A percentile compares a stretch with the other conserved stretches of the same genome.
Evolutionary conservation across 1,140 invertebrate genomes (phyloP).

Genomic region (Zaprionus ornatus): DNA sequence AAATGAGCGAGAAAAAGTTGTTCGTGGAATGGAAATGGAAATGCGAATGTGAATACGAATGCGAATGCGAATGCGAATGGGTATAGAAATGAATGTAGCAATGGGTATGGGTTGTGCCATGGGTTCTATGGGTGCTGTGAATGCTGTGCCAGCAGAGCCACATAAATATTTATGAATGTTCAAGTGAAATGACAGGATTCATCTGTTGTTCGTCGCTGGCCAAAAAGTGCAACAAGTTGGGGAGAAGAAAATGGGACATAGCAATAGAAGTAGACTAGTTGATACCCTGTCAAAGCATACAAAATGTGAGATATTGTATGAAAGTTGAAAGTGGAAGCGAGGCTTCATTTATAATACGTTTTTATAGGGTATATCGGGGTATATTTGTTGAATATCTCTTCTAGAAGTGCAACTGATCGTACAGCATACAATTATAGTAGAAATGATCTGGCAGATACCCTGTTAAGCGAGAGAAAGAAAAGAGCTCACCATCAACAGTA

Average conservation of each 20-base stretch:
- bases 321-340: too few relatives aligned
- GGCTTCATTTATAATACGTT: too few relatives aligned
- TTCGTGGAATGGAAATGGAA: constrained; percentile 52
- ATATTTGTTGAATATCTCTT: background rate
- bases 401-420: background rate
- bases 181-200: constrained; percentile 45
- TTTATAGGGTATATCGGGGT: background rate
- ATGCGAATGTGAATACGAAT: constrained; percentile 20
- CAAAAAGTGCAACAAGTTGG: constrained; percentile 21
- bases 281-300: background rate
- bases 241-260: background rate
- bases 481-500: background rate
- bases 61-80: constrained; percentile 16
- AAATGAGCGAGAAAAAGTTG: constrained; percentile 57
- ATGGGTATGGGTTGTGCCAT: constrained; percentile 1
- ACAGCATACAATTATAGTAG: background rate
- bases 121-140: background rate
- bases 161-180: constrained; percentile 75
- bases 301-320: background rate
- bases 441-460: background rate
- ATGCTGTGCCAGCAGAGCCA: constrained; percentile 37
- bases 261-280: background rate
- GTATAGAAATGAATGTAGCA: constrained; percentile 6
- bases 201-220: background rate
- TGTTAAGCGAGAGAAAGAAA: background rate